Evolutionary conservation across 2,113 vertebrate genomes (phyloP).

Genomic region (Callipepla californica): DNA sequence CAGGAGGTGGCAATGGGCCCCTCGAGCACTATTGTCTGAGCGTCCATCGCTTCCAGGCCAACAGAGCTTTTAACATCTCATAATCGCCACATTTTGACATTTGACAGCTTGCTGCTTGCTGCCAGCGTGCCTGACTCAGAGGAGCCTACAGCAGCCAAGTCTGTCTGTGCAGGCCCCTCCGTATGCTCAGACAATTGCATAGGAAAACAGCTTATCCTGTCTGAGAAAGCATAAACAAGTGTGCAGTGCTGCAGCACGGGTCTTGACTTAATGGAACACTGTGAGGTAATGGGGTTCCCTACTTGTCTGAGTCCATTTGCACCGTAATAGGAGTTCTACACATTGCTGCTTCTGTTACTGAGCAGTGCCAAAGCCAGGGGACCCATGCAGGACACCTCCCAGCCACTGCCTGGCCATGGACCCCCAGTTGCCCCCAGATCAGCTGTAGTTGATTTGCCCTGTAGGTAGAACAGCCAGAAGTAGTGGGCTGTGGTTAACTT

Average conservation of each 20-base stretch:
- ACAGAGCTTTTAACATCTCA: not conserved
- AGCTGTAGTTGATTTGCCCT: not conserved
- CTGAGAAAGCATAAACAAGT: not conserved
- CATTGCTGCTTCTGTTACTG: not conserved
- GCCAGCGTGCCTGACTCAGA: not conserved
- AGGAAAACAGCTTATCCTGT: not conserved
- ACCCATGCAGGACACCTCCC: not conserved
- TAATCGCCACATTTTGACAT: not conserved
- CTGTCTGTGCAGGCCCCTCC: not conserved
- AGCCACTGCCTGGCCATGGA: not conserved
- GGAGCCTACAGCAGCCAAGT: not conserved
- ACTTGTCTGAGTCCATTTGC: not conserved
- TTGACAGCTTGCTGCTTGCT: not conserved
- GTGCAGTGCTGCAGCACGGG: rapidly evolving
- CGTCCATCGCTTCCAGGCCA: not conserved
- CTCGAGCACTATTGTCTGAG: not conserved
- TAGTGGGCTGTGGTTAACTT: not conserved
- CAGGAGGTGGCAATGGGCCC: not conserved
- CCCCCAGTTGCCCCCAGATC: not conserved
- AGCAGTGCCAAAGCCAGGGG: rapidly evolving
- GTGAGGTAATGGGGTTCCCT: rapidly evolving
- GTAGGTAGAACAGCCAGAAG: not conserved
- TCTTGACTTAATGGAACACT: not conserved
- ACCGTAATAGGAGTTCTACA: not conserved
- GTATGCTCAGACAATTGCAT: not conserved